These are phyloP conservation scores for Syngnathus rostellatus DNA, from an alignment of 2,797 vertebrate species.

Conservation along the genomic window DNA sequence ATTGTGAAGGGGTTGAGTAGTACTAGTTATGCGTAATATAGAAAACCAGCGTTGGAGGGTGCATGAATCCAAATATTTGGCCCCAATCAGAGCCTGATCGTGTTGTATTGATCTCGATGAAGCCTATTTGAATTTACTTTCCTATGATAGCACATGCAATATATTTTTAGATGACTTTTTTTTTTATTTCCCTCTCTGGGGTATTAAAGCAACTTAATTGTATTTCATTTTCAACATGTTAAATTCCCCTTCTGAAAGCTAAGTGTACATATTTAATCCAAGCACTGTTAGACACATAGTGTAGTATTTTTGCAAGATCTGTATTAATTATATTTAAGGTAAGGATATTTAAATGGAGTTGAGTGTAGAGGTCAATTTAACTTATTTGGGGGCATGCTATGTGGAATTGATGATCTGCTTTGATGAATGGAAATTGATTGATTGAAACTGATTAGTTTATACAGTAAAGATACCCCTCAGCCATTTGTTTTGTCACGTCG, in stretches of 20 bases:
- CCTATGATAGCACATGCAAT: slow-evolving; percentile 69
- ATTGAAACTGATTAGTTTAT: slow-evolving; percentile 43
- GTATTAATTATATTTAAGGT: slow-evolving; percentile 64
- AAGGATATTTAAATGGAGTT: slow-evolving; percentile 67
- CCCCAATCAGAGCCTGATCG: slow-evolving; percentile 29
- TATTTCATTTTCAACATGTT: slow-evolving; percentile 24
- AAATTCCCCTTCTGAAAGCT: not conserved
- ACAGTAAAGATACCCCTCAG: slow-evolving; percentile 5
- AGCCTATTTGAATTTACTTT: slow-evolving; percentile 69
- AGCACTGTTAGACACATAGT: slow-evolving; percentile 2
- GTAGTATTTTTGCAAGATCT: slow-evolving; percentile 58
- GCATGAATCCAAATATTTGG: slow-evolving; percentile 9
- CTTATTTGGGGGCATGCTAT: slow-evolving; percentile 60
- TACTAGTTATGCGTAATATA: not conserved
- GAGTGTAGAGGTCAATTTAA: slow-evolving; percentile 61
- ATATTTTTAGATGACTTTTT: slow-evolving; percentile 75
- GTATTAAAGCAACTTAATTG: slow-evolving; percentile 36
- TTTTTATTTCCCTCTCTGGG: slow-evolving; percentile 45
- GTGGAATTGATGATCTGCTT: slow-evolving; percentile 53
- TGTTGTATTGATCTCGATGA: slow-evolving; percentile 25
- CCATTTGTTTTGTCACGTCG: slow-evolving; percentile 1
- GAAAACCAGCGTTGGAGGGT: not conserved
- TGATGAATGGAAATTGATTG: slow-evolving; percentile 47
- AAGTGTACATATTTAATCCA: slow-evolving; percentile 8
- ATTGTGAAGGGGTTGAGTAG: not conserved